A percentile compares a stretch with the other conserved stretches of the same genome.
These are phyloP conservation scores for Rhabdomys pumilio DNA, from an alignment of 2,797 vertebrate species.

Conservation along the genomic window DNA sequence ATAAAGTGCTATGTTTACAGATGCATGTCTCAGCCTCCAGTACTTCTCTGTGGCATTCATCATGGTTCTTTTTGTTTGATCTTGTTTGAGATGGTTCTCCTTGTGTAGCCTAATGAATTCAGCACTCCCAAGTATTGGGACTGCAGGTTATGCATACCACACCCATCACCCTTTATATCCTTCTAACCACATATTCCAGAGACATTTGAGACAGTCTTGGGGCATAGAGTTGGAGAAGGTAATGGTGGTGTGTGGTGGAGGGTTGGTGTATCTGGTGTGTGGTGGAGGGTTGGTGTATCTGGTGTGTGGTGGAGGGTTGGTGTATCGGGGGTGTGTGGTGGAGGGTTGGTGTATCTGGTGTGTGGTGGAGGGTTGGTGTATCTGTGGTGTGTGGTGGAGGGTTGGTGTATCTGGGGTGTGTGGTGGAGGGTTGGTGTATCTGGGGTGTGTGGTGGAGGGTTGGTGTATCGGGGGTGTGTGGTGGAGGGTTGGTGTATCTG, in stretches of 20 bases:
- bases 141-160: neutral
- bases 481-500: neutral
- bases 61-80: neutral
- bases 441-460: too few species aligned
- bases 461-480: too few species aligned
- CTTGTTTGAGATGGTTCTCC: neutral
- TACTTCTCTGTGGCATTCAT: neutral
- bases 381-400: too few species aligned
- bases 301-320: too few species aligned
- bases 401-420: neutral
- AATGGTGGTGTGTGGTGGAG: neutral
- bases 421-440: neutral
- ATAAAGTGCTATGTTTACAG: conserved; percentile 90
- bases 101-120: neutral
- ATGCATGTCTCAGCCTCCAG: conserved; percentile 33
- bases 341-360: too few species aligned
- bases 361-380: too few species aligned
- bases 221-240: neutral
- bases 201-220: neutral
- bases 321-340: too few species aligned
- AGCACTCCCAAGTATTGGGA: neutral
- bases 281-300: neutral
- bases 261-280: too few species aligned
- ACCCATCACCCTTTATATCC: neutral
- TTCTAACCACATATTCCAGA: neutral